Percentiles rank a stretch among this genome's conserved stretches.
Evolutionary conservation across 2,113 vertebrate genomes (phyloP).

Genomic region (Myocastor coypus): DNA sequence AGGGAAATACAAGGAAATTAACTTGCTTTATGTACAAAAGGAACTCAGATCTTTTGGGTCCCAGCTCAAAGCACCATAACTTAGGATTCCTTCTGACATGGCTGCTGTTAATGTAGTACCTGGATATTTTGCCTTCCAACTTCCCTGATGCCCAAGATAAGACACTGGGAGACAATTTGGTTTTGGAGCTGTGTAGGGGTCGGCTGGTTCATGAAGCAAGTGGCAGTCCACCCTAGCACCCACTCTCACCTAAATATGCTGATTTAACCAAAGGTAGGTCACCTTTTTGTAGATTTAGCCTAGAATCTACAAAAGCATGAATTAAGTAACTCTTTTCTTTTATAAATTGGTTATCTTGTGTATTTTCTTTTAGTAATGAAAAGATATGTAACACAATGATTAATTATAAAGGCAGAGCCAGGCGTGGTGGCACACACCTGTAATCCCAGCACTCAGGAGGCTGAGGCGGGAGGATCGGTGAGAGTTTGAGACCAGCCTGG

Average conservation of each 20-base stretch:
- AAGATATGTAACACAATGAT: background rate
- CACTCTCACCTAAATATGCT: background rate
- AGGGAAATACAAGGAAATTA: slow-evolving; percentile 34
- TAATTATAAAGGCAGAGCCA: background rate
- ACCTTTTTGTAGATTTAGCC: background rate
- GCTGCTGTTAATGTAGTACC: slow-evolving; percentile 1
- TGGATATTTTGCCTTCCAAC: slow-evolving; percentile 42
- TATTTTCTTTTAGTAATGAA: background rate
- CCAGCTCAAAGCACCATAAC: background rate
- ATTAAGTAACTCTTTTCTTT: background rate
- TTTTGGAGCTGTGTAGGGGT: slow-evolving; percentile 79
- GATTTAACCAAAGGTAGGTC: background rate
- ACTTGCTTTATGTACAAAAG: slow-evolving; percentile 47
- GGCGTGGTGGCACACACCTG: too few relatives aligned
- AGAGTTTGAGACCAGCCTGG: too few relatives aligned
- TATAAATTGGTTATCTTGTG: background rate
- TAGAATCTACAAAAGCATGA: background rate
- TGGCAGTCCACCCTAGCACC: background rate
- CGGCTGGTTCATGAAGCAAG: slow-evolving; percentile 63
- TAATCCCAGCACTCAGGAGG: too few relatives aligned
- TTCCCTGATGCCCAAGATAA: slow-evolving; percentile 62
- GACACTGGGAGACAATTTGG: slow-evolving; percentile 71
- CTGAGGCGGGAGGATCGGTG: too few relatives aligned
- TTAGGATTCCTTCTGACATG: background rate
- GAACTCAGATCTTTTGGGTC: slow-evolving; percentile 41